Evolutionary conservation across 1,140 invertebrate species (phyloP), one percentile per base, ranked within the genome.

Genomic region (Chionoecetes opilio): DNA sequence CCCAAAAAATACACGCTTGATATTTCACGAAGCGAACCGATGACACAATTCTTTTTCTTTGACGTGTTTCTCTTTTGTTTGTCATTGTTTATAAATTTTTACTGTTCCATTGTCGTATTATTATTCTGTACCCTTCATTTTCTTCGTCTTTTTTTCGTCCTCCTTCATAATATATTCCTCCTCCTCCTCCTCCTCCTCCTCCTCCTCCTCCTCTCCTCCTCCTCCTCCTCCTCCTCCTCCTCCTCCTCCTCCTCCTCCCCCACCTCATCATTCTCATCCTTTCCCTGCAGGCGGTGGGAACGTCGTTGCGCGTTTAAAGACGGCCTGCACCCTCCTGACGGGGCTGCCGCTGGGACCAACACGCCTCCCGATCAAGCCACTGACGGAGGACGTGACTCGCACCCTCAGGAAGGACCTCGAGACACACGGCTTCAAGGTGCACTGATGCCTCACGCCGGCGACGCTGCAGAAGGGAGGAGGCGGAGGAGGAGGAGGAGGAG

Each of bases 281-380:
- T 37, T 63, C 3, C 32, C 63, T 21, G 37, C 32, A 85, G 90
- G 29, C n/a, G 34, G 41, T 26, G 90, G 38, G 14, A 92, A 86
- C 46, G 31, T 34, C 26, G 94, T 86, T 21, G 82, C 94, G 2
- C 2, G 41, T 34, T 17, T 95, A 2, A 95, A 95, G 41, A 38
- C 94, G 3, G 94, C 94, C 1, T 46, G 31, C 75, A 38, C 41
- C 34, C 38, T 95, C 82, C 89, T 95, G 38, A 95, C 94, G 0
- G 94, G 94, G 2, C 38, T 95, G 2, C 90, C 92, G 46, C 29
- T 95, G 38, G 94, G 94, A 17, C 82, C 94, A 2, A 32, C 75
- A 3, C 94, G 94, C 34, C 46, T 87, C 31, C 94, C 94, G 6
- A 46, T 82, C 82, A 92, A 91, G 82, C 38, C 90, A 38, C 87